Evolutionary conservation across 1,140 invertebrate genomes (phyloP), one percentile per base, ranked within the genome.

Genomic region (Lepidurus arcticus): DNA sequence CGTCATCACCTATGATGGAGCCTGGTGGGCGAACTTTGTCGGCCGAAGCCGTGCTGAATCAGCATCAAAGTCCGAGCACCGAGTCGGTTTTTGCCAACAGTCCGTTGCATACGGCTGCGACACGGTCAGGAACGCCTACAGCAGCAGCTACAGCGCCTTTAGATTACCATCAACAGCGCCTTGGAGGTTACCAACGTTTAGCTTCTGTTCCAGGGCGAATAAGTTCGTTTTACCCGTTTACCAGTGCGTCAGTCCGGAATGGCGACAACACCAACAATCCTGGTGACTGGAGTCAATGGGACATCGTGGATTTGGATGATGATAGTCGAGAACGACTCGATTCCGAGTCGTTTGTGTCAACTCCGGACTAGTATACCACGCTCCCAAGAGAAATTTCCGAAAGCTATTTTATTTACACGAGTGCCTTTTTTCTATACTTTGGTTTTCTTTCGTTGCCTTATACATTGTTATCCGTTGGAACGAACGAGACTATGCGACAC

Each of bases 31-130:
- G 53, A 21, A 65, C 53, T 13, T 16, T 65, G 53, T 65, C 53
- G 53, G 53, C 53, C 16, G 53, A 65, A 65, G 53, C 53, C 16
- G 53, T 65, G 53, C 53, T 65, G 53, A 65, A 65, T 65, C 53
- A 65, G 53, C 53, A 65, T 7, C 53, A 21, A n/a, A 65, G 53
- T 65, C 53, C 53, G 0, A 65, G 53, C 13, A 21, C 21, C 53
- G 53, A 65, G 53, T 65, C 53, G n/a, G 53, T 65, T 65, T 65
- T 65, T 65, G 53, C 53, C 53, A 65, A 65, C 53, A 65, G 53
- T 65, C 53, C 53, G 9, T 65, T 65, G 21, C 53, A 65, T 4
- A 65, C 53, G 53, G 53, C 53, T 21, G 53, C n/a, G 6, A n/a
- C 53, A 21, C 53, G 16, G 16, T 65, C 34, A 3, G 34, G 34